Evolutionary conservation across 53 echinoderm and acorn worm species (phyloP).

Genomic region (Echinarachnius parma): DNA sequence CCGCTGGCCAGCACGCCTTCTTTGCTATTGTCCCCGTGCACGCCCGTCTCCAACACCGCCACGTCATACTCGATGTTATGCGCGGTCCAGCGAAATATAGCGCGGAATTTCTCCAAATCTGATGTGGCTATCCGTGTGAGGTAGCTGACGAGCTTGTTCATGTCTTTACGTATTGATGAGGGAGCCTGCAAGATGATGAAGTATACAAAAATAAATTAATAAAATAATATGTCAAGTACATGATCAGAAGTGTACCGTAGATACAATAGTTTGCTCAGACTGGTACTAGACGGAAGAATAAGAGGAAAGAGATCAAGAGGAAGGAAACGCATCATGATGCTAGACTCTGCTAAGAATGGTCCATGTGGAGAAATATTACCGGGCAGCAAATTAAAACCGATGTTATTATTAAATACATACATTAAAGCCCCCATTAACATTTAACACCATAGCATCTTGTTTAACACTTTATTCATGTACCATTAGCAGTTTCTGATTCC

Average conservation of each 20-base stretch:
- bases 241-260: background rate
- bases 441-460: too few relatives aligned
- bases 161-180: conserved; percentile 3
- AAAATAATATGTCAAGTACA: background rate
- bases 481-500: too few relatives aligned
- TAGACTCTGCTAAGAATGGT: too few relatives aligned
- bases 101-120: conserved; percentile 46
- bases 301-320: too few relatives aligned
- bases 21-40: conserved; percentile 14
- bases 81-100: conserved; percentile 49
- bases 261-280: too few relatives aligned
- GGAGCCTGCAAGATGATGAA: conserved; percentile 26
- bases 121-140: conserved; percentile 23
- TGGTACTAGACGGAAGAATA: too few relatives aligned
- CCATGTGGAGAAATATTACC: too few relatives aligned
- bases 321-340: too few relatives aligned
- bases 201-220: background rate
- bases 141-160: conserved; percentile 34
- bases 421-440: too few relatives aligned
- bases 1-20: conserved; percentile 33
- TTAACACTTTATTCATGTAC: too few relatives aligned
- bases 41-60: background rate
- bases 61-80: conserved; percentile 52
- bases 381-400: too few relatives aligned
- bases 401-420: too few relatives aligned